Evolutionary conservation across 2,797 vertebrate species (phyloP), one percentile per base, ranked within the genome.

Genomic region (Centroberyx gerrardi): DNA sequence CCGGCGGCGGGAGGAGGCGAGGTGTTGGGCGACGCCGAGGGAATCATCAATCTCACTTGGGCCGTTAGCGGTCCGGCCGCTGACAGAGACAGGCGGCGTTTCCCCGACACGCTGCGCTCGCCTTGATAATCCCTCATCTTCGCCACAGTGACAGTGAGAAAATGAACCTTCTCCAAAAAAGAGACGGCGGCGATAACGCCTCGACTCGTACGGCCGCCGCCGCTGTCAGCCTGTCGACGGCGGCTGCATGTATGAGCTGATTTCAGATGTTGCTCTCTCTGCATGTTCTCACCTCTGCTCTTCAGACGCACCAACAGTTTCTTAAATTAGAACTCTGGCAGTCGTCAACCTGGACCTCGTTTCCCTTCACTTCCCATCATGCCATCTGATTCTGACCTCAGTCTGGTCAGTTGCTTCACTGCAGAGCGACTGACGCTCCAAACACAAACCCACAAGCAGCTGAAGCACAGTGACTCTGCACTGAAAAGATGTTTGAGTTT

Each of bases 111-210:
- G 59, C 71, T 78, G 76, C 58, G 64, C 60, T 33, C 85, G 72
- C 83, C 84, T 90, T 85, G 84, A 78, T 92, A 92, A 93, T 93
- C 93, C 93, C 88, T 93, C 90, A 93, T 93, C 91, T 91, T 87
- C 81, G 80, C 74, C 80, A 80, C 49, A 78, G 76, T 93, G 93
- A 92, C 92, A 92, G 89, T 80, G 86, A 93, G 89, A 90, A 93
- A 93, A 95, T 92, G 92, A 94, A 93, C 89, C 55, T 13, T 74
- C 0, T n/a, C 40, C 53, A 42, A 51, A 29, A 72, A 42, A 65
- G 62, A 71, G 56, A 62, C 52, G 40, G 66, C 38, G 0, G 62
- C n/a, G 1, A 9, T 5, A 22, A 22, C 22, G 22, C 22, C 22
- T 22, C 22, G 22, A 22, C 22, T 22, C 22, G n/a, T n/a, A n/a